Percentiles rank a stretch among this genome's conserved stretches.
Evolutionary conservation across 2,797 vertebrate species (phyloP).

Genomic region (Aplochiton taeniatus): DNA sequence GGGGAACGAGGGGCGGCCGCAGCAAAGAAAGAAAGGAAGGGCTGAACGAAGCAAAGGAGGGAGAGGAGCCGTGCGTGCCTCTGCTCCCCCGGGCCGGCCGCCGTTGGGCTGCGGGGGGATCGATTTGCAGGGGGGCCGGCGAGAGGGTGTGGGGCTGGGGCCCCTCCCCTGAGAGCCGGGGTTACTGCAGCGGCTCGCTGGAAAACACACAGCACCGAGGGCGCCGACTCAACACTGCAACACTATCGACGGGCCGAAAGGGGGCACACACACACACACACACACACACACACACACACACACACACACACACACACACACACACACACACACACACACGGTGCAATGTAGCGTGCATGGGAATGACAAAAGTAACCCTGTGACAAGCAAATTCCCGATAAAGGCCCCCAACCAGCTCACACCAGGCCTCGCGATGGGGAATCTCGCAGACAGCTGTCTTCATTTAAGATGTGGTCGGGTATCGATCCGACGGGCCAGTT

Average conservation of each 20-base stretch:
- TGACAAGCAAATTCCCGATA: too few relatives aligned
- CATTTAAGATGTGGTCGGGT: slow-evolving; percentile 70
- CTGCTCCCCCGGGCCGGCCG: slow-evolving; percentile 60
- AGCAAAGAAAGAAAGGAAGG: not conserved
- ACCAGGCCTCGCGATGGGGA: slow-evolving; percentile 19
- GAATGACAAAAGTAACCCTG: too few relatives aligned
- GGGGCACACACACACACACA: not conserved
- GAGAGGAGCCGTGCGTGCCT: slow-evolving; percentile 26
- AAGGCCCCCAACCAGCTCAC: slow-evolving; percentile 3
- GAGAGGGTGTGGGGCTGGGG: slow-evolving; percentile 39
- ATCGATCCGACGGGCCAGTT: slow-evolving; percentile 81
- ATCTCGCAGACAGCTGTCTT: slow-evolving; percentile 61
- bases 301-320: slow-evolving; percentile 18
- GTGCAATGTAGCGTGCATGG: too few relatives aligned
- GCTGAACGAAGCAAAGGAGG: slow-evolving; percentile 2
- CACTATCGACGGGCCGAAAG: slow-evolving; percentile 6
- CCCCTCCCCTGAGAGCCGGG: slow-evolving; percentile 64
- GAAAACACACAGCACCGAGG: slow-evolving; percentile 31
- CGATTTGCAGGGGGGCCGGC: slow-evolving; percentile 62
- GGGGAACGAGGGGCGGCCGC: not conserved
- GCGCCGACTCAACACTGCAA: not conserved
- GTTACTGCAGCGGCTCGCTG: slow-evolving; percentile 67
- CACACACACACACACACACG: slow-evolving; percentile 12
- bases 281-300: slow-evolving; percentile 24
- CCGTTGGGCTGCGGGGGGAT: slow-evolving; percentile 65